Conservation (phyloP, 2,797 vertebrate genomes). For the Eutrigla gurnardus region DNA sequence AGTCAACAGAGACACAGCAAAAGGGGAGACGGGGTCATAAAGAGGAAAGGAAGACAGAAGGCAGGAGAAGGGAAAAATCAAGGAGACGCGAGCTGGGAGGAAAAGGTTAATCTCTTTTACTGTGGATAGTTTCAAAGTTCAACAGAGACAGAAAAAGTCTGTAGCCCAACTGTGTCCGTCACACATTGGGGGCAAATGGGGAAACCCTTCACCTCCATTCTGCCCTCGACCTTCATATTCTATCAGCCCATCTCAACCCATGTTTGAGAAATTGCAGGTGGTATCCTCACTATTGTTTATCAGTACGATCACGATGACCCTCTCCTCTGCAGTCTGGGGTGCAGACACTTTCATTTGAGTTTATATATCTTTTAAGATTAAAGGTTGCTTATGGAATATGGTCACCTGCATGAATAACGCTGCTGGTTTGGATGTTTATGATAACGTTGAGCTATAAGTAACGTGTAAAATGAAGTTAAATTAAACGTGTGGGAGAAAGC, state of each 20-base stretch:
- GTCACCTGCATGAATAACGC: no score
- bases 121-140: slow-evolving; percentile 83
- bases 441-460: no score
- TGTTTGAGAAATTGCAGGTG: neutral
- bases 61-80: slow-evolving; percentile 54
- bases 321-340: no score
- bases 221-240: slow-evolving; percentile 13
- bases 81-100: slow-evolving; percentile 62
- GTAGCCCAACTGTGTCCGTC: slow-evolving; percentile 79
- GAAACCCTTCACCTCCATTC: slow-evolving; percentile 62
- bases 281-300: neutral
- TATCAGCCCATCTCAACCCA: neutral
- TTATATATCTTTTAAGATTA: no score
- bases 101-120: slow-evolving; percentile 84
- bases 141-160: slow-evolving; percentile 67
- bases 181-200: slow-evolving; percentile 79
- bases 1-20: slow-evolving; percentile 72
- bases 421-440: no score
- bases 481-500: no score
- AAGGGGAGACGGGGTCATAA: slow-evolving; percentile 62
- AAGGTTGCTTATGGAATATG: no score
- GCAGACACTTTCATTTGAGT: no score
- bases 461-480: no score
- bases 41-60: slow-evolving; percentile 66
- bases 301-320: neutral